Conservation (phyloP, 2,113 vertebrate genomes). For the Raphicerus campestris region DNA sequence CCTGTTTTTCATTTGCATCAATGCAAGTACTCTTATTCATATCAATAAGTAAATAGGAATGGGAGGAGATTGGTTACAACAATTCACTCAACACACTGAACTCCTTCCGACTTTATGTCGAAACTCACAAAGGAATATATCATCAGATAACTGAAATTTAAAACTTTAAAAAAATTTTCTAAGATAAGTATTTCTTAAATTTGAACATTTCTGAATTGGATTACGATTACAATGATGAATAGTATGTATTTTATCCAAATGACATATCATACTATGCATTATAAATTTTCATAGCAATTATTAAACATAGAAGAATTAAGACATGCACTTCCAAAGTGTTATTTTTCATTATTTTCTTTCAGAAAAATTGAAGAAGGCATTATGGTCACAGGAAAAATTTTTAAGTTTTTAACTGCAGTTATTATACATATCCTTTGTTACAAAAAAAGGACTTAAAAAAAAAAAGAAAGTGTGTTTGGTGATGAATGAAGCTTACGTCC, state of each 20-base stretch:
- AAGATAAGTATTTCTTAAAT: background rate
- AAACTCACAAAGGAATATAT: constrained; percentile 1
- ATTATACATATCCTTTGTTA: background rate
- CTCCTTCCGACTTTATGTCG: background rate
- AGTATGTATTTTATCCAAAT: background rate
- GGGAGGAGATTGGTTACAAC: background rate
- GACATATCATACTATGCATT: background rate
- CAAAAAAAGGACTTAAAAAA: background rate
- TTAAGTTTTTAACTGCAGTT: background rate
- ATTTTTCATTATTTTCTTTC: background rate
- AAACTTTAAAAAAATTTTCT: background rate
- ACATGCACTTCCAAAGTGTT: background rate
- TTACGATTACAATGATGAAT: background rate
- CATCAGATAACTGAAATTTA: background rate
- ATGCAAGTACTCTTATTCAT: background rate
- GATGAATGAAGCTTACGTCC: background rate
- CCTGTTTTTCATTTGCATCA: background rate
- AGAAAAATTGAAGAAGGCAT: background rate
- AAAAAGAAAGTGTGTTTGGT: background rate
- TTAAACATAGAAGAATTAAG: background rate
- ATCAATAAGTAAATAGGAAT: background rate
- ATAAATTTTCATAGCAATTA: constrained; percentile 4
- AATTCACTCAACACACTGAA: background rate
- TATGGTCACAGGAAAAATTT: background rate
- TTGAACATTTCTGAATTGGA: background rate